These are phyloP conservation scores for Peromyscus melanophrys DNA, from an alignment of 2,797 vertebrate genomes.

Conservation along the genomic window DNA sequence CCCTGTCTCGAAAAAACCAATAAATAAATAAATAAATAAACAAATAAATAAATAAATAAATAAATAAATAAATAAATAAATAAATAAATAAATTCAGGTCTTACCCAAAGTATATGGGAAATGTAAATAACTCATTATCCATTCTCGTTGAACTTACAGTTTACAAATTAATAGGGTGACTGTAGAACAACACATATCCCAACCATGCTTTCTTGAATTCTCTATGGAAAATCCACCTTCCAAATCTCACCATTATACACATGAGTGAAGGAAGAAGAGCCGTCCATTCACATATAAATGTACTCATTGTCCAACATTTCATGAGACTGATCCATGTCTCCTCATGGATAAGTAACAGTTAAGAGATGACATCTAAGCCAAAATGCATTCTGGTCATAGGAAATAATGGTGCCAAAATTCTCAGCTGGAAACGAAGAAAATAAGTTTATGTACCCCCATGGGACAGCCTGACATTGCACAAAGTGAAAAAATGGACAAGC, in stretches of 20 bases:
- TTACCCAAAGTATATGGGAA: constrained; percentile 23
- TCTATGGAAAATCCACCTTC: background rate
- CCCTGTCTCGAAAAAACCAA: no score
- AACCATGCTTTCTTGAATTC: background rate
- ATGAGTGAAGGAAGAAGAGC: background rate
- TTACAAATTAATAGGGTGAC: background rate
- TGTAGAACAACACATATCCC: background rate
- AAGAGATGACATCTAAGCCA: background rate
- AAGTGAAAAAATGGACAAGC: background rate
- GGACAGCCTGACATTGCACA: background rate
- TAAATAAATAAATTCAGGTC: constrained; percentile 45
- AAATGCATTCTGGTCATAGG: background rate
- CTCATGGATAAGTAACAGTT: background rate
- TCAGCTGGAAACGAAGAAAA: background rate
- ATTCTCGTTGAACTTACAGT: background rate
- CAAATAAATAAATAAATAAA: no score
- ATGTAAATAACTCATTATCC: constrained; percentile 9
- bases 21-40: no score
- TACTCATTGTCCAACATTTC: background rate
- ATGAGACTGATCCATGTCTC: background rate
- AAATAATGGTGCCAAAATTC: background rate
- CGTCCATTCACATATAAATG: background rate
- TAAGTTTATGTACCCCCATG: background rate
- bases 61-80: no score
- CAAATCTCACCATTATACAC: background rate